phyloP scores from a whole-genome alignment of 2,888 invertebrate genomes.

The Mesorhabditis sp. region DNA sequence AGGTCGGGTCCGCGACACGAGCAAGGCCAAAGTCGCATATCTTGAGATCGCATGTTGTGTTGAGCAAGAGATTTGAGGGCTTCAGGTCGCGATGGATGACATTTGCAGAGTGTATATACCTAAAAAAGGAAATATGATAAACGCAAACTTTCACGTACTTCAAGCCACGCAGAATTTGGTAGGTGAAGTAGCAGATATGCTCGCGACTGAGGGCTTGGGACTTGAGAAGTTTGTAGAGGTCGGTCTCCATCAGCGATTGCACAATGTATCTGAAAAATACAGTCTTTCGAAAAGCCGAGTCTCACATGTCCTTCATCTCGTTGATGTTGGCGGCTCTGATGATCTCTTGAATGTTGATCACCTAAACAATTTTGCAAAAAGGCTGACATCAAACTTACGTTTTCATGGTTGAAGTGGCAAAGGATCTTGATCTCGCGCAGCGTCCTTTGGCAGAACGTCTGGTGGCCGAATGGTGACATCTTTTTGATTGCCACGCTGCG shows the following conservation, averaged over 20 bases:
- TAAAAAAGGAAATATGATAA: constrained; percentile 67
- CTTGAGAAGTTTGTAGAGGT: constrained; percentile 98
- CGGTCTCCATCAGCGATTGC: constrained; percentile 99
- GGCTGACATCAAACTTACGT: constrained; percentile 71
- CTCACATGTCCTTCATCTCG: constrained; percentile 90
- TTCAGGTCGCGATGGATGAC: constrained; percentile 97
- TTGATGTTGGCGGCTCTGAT: constrained; percentile 89
- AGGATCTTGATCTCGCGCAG: constrained; percentile 97
- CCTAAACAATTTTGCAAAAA: constrained; percentile 68
- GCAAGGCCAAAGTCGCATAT: constrained; percentile 99
- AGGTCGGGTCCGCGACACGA: constrained; percentile 96
- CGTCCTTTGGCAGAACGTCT: constrained; percentile 98
- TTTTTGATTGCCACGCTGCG: constrained; percentile 98
- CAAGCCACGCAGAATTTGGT: constrained; percentile 64
- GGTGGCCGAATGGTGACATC: constrained; percentile 99
- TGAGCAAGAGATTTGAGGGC: constrained; percentile 93
- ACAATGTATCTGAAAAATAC: constrained; percentile 75
- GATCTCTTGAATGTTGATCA: constrained; percentile 98
- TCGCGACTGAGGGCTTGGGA: constrained; percentile 99
- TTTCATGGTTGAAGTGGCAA: constrained; percentile 98
- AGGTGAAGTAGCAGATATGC: constrained; percentile 99
- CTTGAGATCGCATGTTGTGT: constrained; percentile 99
- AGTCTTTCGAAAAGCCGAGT: not conserved
- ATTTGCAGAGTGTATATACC: constrained; percentile 99
- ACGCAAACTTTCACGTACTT: not conserved